phyloP scores from a whole-genome alignment of 2,797 vertebrate genomes.

The Telmatherina bonti region DNA sequence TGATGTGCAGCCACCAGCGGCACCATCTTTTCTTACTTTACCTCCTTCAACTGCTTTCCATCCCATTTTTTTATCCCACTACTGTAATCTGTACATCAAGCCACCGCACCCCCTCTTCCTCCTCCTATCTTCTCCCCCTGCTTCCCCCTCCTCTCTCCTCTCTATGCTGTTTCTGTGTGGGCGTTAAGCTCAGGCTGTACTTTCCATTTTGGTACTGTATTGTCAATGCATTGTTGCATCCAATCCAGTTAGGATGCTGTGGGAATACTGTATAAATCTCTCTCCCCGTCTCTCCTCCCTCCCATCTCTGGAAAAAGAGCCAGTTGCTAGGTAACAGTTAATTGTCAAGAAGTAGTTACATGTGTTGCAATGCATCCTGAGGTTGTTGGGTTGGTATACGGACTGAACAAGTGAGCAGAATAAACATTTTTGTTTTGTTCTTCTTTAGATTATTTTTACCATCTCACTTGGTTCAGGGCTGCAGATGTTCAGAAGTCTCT shows the following conservation, averaged over 20 bases:
- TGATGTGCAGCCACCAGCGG: conserved; percentile 21
- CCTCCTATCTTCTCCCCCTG: conserved; percentile 16
- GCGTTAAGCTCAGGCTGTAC: conserved; percentile 80
- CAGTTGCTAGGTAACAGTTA: conserved; percentile 91
- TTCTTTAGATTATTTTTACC: conserved; percentile 46
- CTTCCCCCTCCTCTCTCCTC: conserved; percentile 33
- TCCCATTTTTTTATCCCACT: conserved; percentile 17
- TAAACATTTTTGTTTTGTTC: conserved; percentile 18
- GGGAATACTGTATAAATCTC: conserved; percentile 78
- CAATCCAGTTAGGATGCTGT: conserved; percentile 80
- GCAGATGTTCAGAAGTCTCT: conserved; percentile 53
- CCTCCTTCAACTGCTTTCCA: conserved; percentile 14
- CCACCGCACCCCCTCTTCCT: conserved; percentile 11
- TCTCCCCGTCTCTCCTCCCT: conserved; percentile 42
- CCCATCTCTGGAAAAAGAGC: conserved; percentile 78
- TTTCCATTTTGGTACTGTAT: conserved; percentile 82
- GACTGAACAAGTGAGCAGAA: conserved; percentile 57
- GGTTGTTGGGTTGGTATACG: conserved; percentile 74
- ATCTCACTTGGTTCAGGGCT: conserved; percentile 30
- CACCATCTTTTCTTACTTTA: conserved; percentile 19
- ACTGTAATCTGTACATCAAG: conserved; percentile 63
- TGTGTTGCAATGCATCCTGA: conserved; percentile 84
- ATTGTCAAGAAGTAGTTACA: conserved; percentile 90
- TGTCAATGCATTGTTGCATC: conserved; percentile 83
- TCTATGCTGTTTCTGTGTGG: conserved; percentile 66